Evolutionary conservation across 1,140 invertebrate genomes (phyloP), one percentile per base, ranked within the genome.

Genomic region (Heliconius hermathena): DNA sequence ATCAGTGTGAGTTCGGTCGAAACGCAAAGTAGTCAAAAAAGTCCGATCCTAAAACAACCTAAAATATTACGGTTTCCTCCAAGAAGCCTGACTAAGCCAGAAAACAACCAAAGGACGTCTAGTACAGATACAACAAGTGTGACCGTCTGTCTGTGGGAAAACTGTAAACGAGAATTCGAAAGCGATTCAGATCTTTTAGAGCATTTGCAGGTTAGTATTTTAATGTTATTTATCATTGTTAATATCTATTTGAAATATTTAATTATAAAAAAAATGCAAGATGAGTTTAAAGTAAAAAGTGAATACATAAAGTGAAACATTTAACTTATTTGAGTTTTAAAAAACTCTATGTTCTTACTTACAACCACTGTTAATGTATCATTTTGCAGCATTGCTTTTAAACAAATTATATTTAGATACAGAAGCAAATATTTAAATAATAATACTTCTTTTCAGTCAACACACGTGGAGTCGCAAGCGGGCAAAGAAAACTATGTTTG

Each of bases 381-480:
- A 13, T 46, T 46, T 46, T 46, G 11, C 41, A 13, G 11, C 11
- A 46, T 46, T 46, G 13, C 13, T 46, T 46, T 46, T 16, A 13
- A 46, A 13, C 3, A 46, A 46, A 13, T 0, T 46, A 46, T 52
- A 52, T 52, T 18, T 52, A n/a, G 5, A 0, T 6, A 52, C 1
- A 52, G 49, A 52, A 52, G 6, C 49, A 52, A 52, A 52, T 20
- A 18, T 52, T 52, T 20, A 18, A 18, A 52, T 52, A 57, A 29
- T 66, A 29, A 66, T 26, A 71, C 18, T 33, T 71, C 82, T 80
- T 79, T 80, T 73, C 57, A 97, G 97, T 93, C 95, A 72, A 96
- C 96, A 81, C 98, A 99, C 94, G 98, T 99, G 82, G 97, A 98
- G 90, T 95, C 97, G 41, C 98, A 99, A 95, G 96, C 96, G 38